Evolutionary conservation across 2,113 vertebrate genomes (phyloP).

Genomic region (Puffinus mauretanicus): DNA sequence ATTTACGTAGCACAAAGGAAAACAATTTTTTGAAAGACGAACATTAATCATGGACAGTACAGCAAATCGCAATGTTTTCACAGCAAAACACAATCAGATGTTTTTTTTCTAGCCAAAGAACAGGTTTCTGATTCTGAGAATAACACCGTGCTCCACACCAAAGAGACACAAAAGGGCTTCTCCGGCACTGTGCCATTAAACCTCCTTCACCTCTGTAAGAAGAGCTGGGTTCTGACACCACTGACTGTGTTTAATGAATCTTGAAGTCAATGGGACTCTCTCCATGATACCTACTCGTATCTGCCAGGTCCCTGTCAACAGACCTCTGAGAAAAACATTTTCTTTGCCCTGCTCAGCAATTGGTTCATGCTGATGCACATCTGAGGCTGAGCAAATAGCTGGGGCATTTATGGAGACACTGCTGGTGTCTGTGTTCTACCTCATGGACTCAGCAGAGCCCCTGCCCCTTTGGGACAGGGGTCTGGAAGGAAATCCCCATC

Average conservation of each 20-base stretch:
- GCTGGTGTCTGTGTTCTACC: neutral
- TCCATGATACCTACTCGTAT: neutral
- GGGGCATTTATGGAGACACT: neutral
- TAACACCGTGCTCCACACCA: neutral
- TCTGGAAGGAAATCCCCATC: neutral
- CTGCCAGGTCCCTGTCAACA: neutral
- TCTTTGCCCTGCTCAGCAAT: neutral
- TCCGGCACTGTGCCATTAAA: neutral
- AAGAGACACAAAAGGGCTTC: neutral
- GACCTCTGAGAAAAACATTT: neutral
- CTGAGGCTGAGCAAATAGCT: neutral
- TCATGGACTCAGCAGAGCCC: neutral
- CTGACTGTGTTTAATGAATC: neutral
- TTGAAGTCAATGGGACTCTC: neutral
- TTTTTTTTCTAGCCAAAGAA: constrained; percentile 36
- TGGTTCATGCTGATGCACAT: neutral
- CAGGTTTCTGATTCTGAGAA: constrained; percentile 28
- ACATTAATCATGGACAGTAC: constrained; percentile 64
- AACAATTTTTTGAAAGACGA: constrained; percentile 67
- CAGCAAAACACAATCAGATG: constrained; percentile 60
- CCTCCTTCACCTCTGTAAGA: neutral
- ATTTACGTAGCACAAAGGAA: constrained; percentile 72
- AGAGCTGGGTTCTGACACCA: neutral
- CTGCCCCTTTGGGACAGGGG: neutral
- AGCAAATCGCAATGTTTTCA: constrained; percentile 57